Base-by-base conservation (phyloP, 2,888 invertebrate species). In the Notocelia uddmanniana region DNA sequence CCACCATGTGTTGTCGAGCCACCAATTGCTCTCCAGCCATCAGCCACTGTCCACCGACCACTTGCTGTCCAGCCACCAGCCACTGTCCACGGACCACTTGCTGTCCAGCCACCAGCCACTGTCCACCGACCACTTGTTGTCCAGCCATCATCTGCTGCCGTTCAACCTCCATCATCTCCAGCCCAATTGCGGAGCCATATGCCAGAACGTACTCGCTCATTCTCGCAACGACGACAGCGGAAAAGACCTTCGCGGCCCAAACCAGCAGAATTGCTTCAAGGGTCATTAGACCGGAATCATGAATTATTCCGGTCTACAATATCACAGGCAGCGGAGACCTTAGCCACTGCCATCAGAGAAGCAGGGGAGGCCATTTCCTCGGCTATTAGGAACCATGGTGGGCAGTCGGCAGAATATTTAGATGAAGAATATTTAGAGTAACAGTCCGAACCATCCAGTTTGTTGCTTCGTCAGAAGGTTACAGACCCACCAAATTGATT, bases 371-470 rank as follows among this genome's bases (percentile, higher is more conserved):
- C 31, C 26, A 26, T 57, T 57, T 57, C 55, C 55, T 26, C 55
- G 55, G 55, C 55, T 57, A 57, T 57, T 57, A 57, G 55, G 52
- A 19, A 23, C 21, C 52, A 52, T 52, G 55, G 55, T 57, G 55
- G 55, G 55, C 55, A 57, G 55, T 57, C 26, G n/a, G 55, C 18
- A 57, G 55, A 57, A 31, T 57, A 57, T 57, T 57, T 57, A 31
- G 55, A 57, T 31, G 31, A 57, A 31, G 31, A n/a, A n/a, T n/a
- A 31, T 26, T 57, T 57, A 57, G 55, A 57, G 55, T 57, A 57
- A 57, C n/a, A 31, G 31, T 31, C 31, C 23, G 54, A 11, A 26
- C 13, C 21, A 26, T 11, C 26, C 6, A 31, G 6, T 9, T 31
- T 31, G 31, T 3, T 31, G 31, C 9, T 31, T 31, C 31, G 6